phyloP scores from a whole-genome alignment of 1,140 invertebrate genomes.

The Leptinotarsa lineolata region DNA sequence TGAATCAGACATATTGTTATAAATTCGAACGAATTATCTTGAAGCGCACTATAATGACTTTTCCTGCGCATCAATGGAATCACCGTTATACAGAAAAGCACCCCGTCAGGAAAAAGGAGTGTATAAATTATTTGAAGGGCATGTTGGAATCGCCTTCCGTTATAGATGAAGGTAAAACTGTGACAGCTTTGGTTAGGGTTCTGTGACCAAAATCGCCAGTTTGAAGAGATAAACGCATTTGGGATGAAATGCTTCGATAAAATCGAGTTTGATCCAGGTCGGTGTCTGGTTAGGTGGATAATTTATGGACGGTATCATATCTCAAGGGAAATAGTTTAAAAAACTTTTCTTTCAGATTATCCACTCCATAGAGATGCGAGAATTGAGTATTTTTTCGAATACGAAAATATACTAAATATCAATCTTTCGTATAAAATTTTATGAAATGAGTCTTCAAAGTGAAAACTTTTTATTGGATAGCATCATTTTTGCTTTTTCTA shows the following conservation, averaged over 20 bases:
- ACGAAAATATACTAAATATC: no score
- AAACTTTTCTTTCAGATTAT: not conserved
- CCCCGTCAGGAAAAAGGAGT: not conserved
- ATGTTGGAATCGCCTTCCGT: not conserved
- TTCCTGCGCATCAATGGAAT: no score
- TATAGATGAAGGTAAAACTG: constrained; percentile 8
- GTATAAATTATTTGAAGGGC: not conserved
- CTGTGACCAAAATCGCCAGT: constrained; percentile 1
- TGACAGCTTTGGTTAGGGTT: constrained; percentile 5
- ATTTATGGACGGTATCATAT: not conserved
- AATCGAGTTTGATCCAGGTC: constrained; percentile 3
- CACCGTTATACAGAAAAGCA: no score
- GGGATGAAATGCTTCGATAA: not conserved
- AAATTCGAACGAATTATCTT: no score
- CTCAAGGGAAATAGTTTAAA: not conserved
- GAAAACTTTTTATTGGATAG: no score
- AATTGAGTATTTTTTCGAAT: no score
- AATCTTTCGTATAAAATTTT: no score
- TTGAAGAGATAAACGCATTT: constrained; percentile 6
- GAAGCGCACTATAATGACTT: no score
- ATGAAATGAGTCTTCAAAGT: no score
- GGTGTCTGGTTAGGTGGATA: not conserved
- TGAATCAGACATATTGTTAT: no score
- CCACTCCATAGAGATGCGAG: no score
- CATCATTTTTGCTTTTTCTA: no score